Conservation (phyloP, 2,113 vertebrate genomes). For the Erythrolamprus reginae region DNA sequence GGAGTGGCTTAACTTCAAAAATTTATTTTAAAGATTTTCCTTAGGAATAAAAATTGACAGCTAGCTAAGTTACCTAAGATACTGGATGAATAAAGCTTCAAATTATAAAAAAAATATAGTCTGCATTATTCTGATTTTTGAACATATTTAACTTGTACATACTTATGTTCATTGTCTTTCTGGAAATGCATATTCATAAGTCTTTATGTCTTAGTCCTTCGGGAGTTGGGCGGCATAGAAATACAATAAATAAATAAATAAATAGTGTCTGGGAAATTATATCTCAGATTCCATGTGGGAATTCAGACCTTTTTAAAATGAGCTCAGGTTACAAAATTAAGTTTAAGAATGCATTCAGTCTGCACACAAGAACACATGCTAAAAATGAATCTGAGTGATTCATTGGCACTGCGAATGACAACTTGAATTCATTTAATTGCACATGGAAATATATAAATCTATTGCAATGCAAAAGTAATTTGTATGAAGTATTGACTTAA, state of each 20-base stretch:
- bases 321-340: slow-evolving; percentile 12
- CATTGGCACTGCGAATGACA: slow-evolving; percentile 9
- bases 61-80: not conserved
- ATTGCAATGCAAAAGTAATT: slow-evolving; percentile 23
- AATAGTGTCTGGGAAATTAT: slow-evolving; percentile 7
- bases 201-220: not conserved
- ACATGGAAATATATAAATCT: slow-evolving; percentile 21
- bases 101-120: not conserved
- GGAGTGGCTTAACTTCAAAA: not conserved
- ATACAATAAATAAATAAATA: too few relatives aligned
- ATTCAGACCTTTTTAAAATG: slow-evolving; percentile 4
- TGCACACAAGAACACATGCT: not conserved
- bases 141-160: slow-evolving; percentile 17
- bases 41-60: not conserved
- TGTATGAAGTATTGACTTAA: slow-evolving; percentile 20
- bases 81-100: not conserved
- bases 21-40: not conserved
- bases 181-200: slow-evolving; percentile 13
- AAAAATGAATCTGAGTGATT: slow-evolving; percentile 20
- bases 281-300: slow-evolving; percentile 14
- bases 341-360: slow-evolving; percentile 8
- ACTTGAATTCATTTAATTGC: slow-evolving; percentile 19
- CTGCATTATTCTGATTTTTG: slow-evolving; percentile 11
- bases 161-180: slow-evolving; percentile 5
- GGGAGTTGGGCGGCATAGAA: too few relatives aligned